phyloP scores from a whole-genome alignment of 2,113 vertebrate species.

The Rana temporaria region DNA sequence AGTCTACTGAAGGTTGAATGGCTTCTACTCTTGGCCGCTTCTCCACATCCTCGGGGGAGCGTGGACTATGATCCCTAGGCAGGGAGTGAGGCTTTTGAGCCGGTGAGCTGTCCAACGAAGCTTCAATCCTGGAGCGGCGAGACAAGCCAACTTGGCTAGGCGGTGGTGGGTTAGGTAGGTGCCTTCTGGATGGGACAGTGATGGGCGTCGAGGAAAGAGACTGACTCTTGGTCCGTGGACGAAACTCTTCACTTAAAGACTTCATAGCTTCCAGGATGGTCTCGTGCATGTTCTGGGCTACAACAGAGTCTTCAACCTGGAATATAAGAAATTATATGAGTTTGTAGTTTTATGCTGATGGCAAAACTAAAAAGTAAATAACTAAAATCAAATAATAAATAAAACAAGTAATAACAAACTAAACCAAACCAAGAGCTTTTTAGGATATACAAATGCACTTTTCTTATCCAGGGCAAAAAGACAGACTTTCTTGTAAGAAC shows the following conservation, averaged over 20 bases:
- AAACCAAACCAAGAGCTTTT: too few species aligned
- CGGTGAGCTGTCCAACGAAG: constrained; percentile 64
- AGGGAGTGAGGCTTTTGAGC: constrained; percentile 62
- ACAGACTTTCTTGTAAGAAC: too few species aligned
- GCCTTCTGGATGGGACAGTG: constrained; percentile 72
- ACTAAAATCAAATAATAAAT: too few species aligned
- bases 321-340: neutral
- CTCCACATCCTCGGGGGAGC: constrained; percentile 62
- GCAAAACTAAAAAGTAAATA: too few species aligned
- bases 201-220: constrained; percentile 81
- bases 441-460: too few species aligned
- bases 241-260: constrained; percentile 80
- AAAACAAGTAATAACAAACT: too few species aligned
- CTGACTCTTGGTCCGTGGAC: constrained; percentile 80
- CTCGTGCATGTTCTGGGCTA: constrained; percentile 86
- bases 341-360: too few species aligned
- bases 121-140: constrained; percentile 74
- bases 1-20: constrained; percentile 74
- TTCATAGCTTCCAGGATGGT: constrained; percentile 84
- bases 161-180: constrained; percentile 68
- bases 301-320: constrained; percentile 75
- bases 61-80: neutral
- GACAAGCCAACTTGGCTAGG: constrained; percentile 74
- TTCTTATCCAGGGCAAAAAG: too few species aligned
- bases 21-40: constrained; percentile 61